Conservation (phyloP, 35 echinoderm and acorn worm genomes). For the Hemicentrotus pulcherrimus region DNA sequence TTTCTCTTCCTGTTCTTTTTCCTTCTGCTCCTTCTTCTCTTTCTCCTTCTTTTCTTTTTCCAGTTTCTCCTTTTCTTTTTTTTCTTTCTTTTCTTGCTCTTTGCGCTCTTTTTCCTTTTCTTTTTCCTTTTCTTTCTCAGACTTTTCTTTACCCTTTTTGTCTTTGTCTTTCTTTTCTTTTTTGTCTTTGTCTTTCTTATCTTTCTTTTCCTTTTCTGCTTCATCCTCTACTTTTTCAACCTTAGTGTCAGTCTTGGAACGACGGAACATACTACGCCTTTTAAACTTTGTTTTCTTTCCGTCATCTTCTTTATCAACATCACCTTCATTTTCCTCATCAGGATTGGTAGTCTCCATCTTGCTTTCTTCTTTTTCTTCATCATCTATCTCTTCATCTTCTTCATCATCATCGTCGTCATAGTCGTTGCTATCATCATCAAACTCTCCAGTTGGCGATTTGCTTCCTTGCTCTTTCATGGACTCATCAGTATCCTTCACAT, state of each 20-base stretch:
- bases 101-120: constrained; percentile 34
- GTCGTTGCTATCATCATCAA: constrained; percentile 21
- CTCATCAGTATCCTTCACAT: background rate
- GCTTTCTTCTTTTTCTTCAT: background rate
- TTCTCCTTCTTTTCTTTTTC: constrained; percentile 36
- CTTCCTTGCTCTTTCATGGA: background rate
- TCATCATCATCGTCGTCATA: constrained; percentile 35
- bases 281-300: constrained; percentile 25
- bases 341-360: background rate
- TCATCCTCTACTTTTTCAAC: background rate
- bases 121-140: constrained; percentile 19
- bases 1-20: constrained; percentile 31
- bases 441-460: background rate
- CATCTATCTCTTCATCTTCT: background rate
- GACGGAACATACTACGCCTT: background rate
- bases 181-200: background rate
- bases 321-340: constrained; percentile 37
- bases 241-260: constrained; percentile 19
- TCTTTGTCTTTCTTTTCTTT: constrained; percentile 5
- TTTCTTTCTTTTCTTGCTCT: constrained; percentile 47
- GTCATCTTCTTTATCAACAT: background rate
- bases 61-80: constrained; percentile 41
- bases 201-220: background rate
- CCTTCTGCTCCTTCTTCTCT: constrained; percentile 47
- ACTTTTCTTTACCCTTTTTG: background rate